Percentiles rank a stretch among this genome's conserved stretches.
Evolutionary conservation across 2,113 vertebrate species (phyloP).

Genomic region (Podarcis cretensis): DNA sequence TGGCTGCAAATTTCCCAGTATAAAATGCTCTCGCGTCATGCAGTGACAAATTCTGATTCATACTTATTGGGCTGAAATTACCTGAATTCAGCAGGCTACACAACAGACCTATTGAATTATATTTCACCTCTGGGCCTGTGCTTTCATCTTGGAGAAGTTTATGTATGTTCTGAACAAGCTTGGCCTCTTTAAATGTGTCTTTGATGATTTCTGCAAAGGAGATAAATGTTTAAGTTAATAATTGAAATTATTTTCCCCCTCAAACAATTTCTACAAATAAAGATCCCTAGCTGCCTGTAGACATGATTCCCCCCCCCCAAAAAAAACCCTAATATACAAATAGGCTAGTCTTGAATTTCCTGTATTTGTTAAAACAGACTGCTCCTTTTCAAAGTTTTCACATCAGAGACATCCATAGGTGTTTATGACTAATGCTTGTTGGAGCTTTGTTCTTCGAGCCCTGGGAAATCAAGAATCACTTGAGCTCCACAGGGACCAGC

Average conservation of each 20-base stretch:
- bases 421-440: neutral
- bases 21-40: neutral
- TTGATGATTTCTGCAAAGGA: constrained; percentile 79
- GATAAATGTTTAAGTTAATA: neutral
- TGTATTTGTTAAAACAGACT: neutral
- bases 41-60: neutral
- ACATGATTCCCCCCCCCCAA: neutral
- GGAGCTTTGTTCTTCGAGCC: neutral
- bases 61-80: constrained; percentile 56
- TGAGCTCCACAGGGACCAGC: neutral
- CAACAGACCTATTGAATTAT: constrained; percentile 83
- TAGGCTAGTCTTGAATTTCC: too few species aligned
- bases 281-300: neutral
- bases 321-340: neutral
- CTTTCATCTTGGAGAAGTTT: constrained; percentile 82
- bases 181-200: constrained; percentile 75
- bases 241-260: neutral
- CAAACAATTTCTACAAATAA: neutral
- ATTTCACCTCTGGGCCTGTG: constrained; percentile 86
- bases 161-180: constrained; percentile 80
- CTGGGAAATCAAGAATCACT: neutral
- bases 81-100: constrained; percentile 86
- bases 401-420: too few species aligned
- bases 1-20: neutral
- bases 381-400: neutral